phyloP scores from a whole-genome alignment of 2,113 vertebrate genomes.

The Pachyramphus minor region DNA sequence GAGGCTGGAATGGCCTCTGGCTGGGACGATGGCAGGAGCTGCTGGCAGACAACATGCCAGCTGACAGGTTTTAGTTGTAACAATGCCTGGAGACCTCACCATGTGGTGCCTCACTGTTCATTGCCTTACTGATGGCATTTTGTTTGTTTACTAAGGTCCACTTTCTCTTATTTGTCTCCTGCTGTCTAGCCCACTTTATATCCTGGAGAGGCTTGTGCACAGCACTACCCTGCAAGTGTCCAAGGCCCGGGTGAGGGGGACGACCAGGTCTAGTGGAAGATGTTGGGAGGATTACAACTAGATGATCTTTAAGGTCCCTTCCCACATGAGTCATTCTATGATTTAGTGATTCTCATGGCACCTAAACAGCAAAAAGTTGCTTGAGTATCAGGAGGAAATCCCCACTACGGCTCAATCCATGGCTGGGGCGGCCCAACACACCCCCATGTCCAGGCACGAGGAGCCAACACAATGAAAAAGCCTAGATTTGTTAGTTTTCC shows the following conservation, averaged over 20 bases:
- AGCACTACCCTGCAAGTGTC: neutral
- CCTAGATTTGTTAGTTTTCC: neutral
- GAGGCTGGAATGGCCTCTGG: constrained; percentile 15
- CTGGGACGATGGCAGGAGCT: accelerated
- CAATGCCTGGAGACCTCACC: neutral
- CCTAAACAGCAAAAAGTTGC: neutral
- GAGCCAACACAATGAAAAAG: neutral
- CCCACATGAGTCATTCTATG: accelerated
- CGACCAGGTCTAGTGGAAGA: neutral
- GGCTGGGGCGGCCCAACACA: accelerated
- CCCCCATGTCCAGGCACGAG: too few species aligned
- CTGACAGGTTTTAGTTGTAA: neutral
- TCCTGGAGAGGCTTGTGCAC: accelerated
- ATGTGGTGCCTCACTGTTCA: accelerated
- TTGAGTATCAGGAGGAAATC: neutral
- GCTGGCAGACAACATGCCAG: accelerated
- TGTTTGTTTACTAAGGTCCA: neutral
- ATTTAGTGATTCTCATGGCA: neutral
- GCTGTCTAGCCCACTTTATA: neutral
- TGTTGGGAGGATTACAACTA: neutral
- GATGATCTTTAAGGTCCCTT: neutral
- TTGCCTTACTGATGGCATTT: neutral
- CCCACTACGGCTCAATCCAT: accelerated
- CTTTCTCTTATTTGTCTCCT: neutral
- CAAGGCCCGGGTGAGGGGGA: neutral